phyloP scores from a whole-genome alignment of 2,888 invertebrate genomes.

The Galerucella pusilla region DNA sequence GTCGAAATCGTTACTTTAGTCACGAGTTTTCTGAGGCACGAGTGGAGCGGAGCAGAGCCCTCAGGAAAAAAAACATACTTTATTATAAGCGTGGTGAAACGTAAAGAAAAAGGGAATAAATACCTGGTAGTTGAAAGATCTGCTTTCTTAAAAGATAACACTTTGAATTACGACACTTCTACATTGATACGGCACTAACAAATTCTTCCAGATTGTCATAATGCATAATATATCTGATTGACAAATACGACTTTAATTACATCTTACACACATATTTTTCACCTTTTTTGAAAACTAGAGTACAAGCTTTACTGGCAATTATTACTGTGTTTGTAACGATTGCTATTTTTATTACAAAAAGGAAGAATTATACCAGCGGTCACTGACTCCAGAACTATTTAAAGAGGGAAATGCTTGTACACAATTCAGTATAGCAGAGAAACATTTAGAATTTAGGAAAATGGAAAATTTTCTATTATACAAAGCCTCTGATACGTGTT shows the following conservation, averaged over 20 bases:
- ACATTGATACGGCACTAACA: background rate
- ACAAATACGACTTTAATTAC: background rate
- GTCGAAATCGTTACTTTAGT: no score
- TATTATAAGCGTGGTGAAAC: no score
- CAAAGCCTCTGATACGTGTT: background rate
- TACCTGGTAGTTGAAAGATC: background rate
- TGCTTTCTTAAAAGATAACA: background rate
- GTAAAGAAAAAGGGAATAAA: background rate
- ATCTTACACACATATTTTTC: background rate
- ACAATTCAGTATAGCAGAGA: background rate
- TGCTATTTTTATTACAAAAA: slow-evolving; percentile 6
- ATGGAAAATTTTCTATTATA: background rate
- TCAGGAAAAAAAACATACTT: no score
- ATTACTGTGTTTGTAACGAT: background rate
- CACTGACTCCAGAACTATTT: slow-evolving; percentile 11
- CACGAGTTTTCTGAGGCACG: no score
- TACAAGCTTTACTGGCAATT: background rate
- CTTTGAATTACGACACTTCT: background rate
- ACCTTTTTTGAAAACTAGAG: background rate
- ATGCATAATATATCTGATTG: background rate
- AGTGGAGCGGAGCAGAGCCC: no score
- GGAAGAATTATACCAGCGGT: slow-evolving; percentile 8
- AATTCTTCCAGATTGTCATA: background rate
- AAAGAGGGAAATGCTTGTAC: background rate
- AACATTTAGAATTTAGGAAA: background rate